These are phyloP conservation scores for Cavia aperea DNA, from an alignment of 2,113 vertebrate genomes.

Conservation along the genomic window DNA sequence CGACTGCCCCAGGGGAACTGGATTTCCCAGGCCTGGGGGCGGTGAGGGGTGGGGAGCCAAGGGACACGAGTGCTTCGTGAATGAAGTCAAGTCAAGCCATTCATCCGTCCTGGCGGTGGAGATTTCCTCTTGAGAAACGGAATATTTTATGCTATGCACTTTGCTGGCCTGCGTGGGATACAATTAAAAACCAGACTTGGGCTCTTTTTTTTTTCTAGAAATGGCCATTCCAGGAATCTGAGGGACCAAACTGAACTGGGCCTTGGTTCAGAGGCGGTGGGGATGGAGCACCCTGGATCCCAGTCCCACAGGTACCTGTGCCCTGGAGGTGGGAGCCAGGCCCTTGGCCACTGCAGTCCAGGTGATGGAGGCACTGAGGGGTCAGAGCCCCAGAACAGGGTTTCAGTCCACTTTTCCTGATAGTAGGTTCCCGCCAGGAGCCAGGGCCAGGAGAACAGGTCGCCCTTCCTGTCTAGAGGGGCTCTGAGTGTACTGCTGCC, in stretches of 20 bases:
- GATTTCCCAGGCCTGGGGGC: neutral
- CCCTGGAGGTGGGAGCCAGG: rapidly evolving
- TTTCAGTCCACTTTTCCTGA: neutral
- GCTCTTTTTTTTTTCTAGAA: neutral
- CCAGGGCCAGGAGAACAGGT: neutral
- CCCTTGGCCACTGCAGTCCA: neutral
- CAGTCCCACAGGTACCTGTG: rapidly evolving
- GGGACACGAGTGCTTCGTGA: neutral
- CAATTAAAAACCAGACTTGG: neutral
- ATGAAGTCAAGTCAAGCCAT: neutral
- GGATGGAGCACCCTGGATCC: rapidly evolving
- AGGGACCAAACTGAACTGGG: neutral
- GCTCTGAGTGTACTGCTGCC: rapidly evolving
- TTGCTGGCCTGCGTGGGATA: neutral
- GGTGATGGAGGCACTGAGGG: neutral
- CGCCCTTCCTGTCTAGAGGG: neutral
- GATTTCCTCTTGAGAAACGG: constrained; percentile 21
- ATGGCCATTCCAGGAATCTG: neutral
- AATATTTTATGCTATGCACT: neutral
- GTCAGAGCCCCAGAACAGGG: neutral
- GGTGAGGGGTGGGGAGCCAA: rapidly evolving
- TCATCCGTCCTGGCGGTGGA: no score
- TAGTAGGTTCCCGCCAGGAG: neutral
- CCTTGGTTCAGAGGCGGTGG: neutral
- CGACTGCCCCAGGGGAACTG: neutral